Evolutionary conservation across 2,888 invertebrate species (phyloP), one percentile per base, ranked within the genome.

Genomic region (Cheilosia scutellata): DNA sequence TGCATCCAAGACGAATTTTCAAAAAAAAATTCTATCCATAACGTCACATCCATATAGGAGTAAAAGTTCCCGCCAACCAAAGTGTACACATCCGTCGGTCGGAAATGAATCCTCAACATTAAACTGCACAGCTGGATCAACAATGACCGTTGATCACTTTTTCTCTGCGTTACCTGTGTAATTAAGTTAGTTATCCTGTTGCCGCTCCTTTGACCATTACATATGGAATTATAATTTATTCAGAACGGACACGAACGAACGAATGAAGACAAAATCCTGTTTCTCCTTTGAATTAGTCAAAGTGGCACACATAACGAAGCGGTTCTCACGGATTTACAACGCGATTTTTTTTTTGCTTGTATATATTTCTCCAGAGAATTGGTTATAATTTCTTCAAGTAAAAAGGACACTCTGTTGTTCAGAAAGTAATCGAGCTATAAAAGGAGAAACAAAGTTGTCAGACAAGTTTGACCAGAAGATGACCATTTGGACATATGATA

Each of bases 401-500:
- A 71, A 78, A 79, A 79, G 79, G 72, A 79, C 72, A 70, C 77
- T 70, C 29, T 55, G 20, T 62, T 70, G 20, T 57, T 65, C 49
- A 58, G 31, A 44, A 62, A 68, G 20, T 20, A 68, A 42, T 60
- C 6, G n/a, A 37, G 13, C 6, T 49, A 29, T 62, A 65, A 27
- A 77, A 72, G 55, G 25, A 79, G 70, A 42, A 75, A 27, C 40
- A 60, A 49, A 71, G 72, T 82, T 77, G 86, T 82, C 82, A 68
- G 62, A 86, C 86, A 76, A 66, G 86, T 86, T 86, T 77, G 82
- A 86, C 86, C 86, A 82, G 72, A 77, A 72, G 86, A 77, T 86
- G 86, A 86, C 86, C 86, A 77, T 58, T 82, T 86, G 82, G 86
- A 82, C 76, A 86, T 72, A 40, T 72, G 86, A 86, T 86, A 82